Base-by-base conservation (phyloP, 2,888 invertebrate species). In the Chironomus riparius region DNA sequence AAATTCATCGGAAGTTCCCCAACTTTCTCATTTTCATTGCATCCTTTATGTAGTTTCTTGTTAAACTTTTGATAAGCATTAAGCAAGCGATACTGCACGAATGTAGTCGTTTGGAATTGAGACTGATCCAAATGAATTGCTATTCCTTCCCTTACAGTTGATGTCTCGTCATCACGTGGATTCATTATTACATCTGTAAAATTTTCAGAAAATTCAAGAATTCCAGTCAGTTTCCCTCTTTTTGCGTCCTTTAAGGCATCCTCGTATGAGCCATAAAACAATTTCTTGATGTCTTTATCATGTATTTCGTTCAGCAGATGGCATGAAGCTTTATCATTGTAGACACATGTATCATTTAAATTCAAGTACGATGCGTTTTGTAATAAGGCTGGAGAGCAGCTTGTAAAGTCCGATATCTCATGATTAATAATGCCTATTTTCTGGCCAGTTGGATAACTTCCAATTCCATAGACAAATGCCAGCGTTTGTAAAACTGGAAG, bases 61-160 rank as follows among this genome's bases (percentile, higher is more conserved):
- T 13, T 47, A 47, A 47, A 65, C 1, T 22, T 65, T 3, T 68
- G 4, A 68, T 47, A 74, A 4, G 68, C 47, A 4, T 21, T 47
- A 13, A 28, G 21, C 10, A 74, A 21, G 5, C 18, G 4, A 15
- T 13, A 13, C 2, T 21, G 28, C 5, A 74, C 7, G 15, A 74
- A 68, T 13, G 47, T 18, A 6, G 68, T 68, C 47, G 68, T 74
- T 47, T 74, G 74, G 4, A 38, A 15, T 48, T 74, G 65, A 6
- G 74, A 47, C 22, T 74, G 74, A 68, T 74, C 74, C 48, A 74
- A 48, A 47, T 65, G 38, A 15, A 74, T 15, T 21, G 47, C 10
- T 24, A 74, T 47, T 48, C 22, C 47, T 10, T 62, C 21, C 10
- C 15, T 48, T 22, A 15, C 4, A 56, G 3, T 18, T 4, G 18